Percentiles rank a stretch among this genome's conserved stretches.
Evolutionary conservation across 2,797 vertebrate species (phyloP).

Genomic region (Garrulus glandarius): DNA sequence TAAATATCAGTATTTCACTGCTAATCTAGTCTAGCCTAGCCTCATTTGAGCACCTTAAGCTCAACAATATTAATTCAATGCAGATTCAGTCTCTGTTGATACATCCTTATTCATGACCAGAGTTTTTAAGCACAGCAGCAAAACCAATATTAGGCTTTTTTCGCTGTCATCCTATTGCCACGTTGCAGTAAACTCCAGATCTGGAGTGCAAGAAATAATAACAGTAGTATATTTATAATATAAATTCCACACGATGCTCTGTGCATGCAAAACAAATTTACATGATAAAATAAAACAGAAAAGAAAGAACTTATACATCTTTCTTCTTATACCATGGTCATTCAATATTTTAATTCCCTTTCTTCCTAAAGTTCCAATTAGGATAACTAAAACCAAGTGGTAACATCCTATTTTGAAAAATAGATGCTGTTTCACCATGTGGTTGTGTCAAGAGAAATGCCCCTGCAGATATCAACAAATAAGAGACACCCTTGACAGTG

Average conservation of each 20-base stretch:
- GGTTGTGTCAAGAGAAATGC: not conserved
- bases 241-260: not conserved
- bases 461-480: not conserved
- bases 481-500: not conserved
- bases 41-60: not conserved
- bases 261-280: not conserved
- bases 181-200: not conserved
- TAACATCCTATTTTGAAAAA: not conserved
- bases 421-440: not conserved
- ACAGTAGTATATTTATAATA: not conserved
- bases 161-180: not conserved
- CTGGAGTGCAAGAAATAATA: not conserved
- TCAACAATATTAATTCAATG: not conserved
- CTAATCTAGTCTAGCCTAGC: not conserved
- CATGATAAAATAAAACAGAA: not conserved
- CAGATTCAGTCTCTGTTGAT: not conserved
- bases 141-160: not conserved
- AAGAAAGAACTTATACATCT: not conserved
- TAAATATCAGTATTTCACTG: not conserved
- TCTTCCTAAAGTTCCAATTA: not conserved
- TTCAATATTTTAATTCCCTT: not conserved
- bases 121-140: not conserved
- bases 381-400: not conserved
- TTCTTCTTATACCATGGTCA: not conserved
- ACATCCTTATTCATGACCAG: not conserved